Conservation (phyloP, 2,113 vertebrate genomes). For the Lucifuga dentata region DNA sequence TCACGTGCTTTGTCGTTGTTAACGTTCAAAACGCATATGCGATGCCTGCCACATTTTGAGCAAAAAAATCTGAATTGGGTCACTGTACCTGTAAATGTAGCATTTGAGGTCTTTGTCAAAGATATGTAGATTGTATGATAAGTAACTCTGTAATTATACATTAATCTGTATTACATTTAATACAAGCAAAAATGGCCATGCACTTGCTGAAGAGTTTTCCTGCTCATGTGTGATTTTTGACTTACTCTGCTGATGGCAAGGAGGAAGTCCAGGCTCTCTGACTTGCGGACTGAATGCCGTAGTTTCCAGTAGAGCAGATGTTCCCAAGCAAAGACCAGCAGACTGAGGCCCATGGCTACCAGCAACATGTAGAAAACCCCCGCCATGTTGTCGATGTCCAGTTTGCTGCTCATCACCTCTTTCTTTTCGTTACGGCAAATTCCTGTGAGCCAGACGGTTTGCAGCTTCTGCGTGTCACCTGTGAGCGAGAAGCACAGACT, state of each 20-base stretch:
- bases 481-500: conserved; percentile 8
- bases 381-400: conserved; percentile 99
- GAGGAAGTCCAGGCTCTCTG: conserved; percentile 90
- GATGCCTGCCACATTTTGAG: too few species aligned
- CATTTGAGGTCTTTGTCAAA: too few species aligned
- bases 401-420: conserved; percentile 97
- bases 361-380: conserved; percentile 99
- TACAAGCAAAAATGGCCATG: too few species aligned
- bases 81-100: too few species aligned
- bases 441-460: conserved; percentile 97
- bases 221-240: neutral
- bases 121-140: too few species aligned
- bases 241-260: conserved; percentile 94
- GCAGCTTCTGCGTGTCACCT: conserved; percentile 97
- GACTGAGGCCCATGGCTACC: conserved; percentile 97
- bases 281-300: conserved; percentile 89
- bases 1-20: too few species aligned
- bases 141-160: too few species aligned
- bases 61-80: too few species aligned
- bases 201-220: too few species aligned
- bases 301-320: conserved; percentile 98
- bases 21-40: too few species aligned
- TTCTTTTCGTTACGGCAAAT: conserved; percentile 99
- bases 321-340: conserved; percentile 97
- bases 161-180: too few species aligned